These are phyloP conservation scores for Callinectes sapidus DNA, from an alignment of 2,888 invertebrate species.

Conservation along the genomic window DNA sequence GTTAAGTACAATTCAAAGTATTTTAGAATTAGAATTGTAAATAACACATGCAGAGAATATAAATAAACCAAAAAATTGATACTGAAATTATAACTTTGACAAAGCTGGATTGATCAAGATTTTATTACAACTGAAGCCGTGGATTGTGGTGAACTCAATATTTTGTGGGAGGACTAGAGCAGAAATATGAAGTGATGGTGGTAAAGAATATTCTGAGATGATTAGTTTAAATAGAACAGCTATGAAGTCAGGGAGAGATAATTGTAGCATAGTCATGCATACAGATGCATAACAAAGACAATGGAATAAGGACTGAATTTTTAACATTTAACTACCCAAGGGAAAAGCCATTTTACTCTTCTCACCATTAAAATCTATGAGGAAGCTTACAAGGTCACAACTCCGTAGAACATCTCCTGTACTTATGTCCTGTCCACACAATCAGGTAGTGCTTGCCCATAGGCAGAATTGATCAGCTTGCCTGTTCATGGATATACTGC, in stretches of 20 bases:
- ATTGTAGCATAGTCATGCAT: neutral
- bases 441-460: too few relatives aligned
- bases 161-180: neutral
- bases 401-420: too few relatives aligned
- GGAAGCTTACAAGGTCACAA: too few relatives aligned
- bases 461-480: too few relatives aligned
- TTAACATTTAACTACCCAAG: neutral
- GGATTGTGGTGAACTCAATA: neutral
- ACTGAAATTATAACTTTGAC: neutral
- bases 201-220: neutral
- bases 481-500: too few relatives aligned
- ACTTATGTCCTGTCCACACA: too few relatives aligned
- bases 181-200: neutral
- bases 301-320: neutral
- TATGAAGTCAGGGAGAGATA: neutral
- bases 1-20: slow-evolving; percentile 23
- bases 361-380: too few relatives aligned
- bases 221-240: neutral
- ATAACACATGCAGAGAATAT: slow-evolving; percentile 6
- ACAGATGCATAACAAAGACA: neutral
- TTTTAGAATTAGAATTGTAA: neutral
- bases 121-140: neutral
- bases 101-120: neutral
- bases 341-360: neutral
- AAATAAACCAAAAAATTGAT: neutral